Evolutionary conservation across 2,888 invertebrate species (phyloP), one percentile per base, ranked within the genome.

Genomic region (Yponomeuta sedellus): DNA sequence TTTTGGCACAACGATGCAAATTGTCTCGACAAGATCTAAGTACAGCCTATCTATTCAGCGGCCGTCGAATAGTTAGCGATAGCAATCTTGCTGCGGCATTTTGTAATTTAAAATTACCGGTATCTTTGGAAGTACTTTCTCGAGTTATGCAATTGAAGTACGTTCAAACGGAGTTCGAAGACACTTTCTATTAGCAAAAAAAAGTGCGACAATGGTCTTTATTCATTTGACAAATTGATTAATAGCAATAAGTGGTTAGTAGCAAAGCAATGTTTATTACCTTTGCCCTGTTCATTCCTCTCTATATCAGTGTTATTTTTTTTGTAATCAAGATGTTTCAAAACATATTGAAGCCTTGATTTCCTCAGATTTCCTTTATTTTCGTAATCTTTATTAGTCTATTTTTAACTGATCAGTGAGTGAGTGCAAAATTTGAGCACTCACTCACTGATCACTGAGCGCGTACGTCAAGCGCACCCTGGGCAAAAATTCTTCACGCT

Each of bases 91-190:
- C 44, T 52, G 44, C 44, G 44, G 44, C 44, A 52, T 52, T 52
- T 52, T 52, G 44, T 52, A 52, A 52, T 52, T 52, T 52, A 52
- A 52, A 52, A 52, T 52, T 52, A 52, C 16, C 44, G 44, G 44
- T 52, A 52, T 52, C 44, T 52, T 52, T 52, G 12, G 44, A 52
- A 16, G 44, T 52, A 52, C 44, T 52, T 52, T 52, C 44, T 52
- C 44, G 44, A 52, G 44, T 52, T 52, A 52, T 52, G 44, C 44
- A 52, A 52, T 52, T 52, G 44, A 52, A 52, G 16, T 52, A 52
- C 44, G 34, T 16, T 16, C 44, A 52, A 16, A 16, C 44, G 44
- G 16, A 52, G 44, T 52, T 52, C 16, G 44, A 3, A 52, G 16
- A 52, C 44, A 52, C 44, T 52, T 52, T 52, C 44, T 52, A 52